Conservation (phyloP, 2,888 invertebrate genomes). For the Cryptus viduatorius region DNA sequence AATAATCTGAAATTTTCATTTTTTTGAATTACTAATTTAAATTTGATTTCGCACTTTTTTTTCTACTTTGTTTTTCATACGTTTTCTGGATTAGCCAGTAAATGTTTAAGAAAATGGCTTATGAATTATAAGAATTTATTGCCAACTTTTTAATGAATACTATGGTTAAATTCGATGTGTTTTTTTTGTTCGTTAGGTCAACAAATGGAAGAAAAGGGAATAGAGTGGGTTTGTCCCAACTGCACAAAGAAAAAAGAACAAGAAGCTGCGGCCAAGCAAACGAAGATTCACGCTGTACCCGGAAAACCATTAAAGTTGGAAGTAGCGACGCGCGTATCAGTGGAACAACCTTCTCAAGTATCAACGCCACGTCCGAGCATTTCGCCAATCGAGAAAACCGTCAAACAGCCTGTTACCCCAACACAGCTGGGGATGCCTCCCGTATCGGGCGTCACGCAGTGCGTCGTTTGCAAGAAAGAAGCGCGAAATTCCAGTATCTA, state of each 20-base stretch:
- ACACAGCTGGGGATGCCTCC: constrained; percentile 20
- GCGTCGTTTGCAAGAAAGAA: constrained; percentile 92
- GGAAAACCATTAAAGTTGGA: constrained; percentile 48
- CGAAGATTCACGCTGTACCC: constrained; percentile 31
- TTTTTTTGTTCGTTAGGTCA: constrained; percentile 85
- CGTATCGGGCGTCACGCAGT: constrained; percentile 84
- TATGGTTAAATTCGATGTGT: neutral
- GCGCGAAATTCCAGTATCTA: constrained; percentile 94
- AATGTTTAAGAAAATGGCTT: too few relatives aligned
- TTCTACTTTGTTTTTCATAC: too few relatives aligned
- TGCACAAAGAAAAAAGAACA: constrained; percentile 88
- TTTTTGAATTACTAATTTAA: too few relatives aligned
- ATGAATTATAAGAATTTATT: too few relatives aligned
- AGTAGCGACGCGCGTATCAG: constrained; percentile 15
- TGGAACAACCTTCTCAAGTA: constrained; percentile 11
- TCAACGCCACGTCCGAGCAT: constrained; percentile 16
- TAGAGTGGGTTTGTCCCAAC: constrained; percentile 96
- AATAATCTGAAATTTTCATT: too few relatives aligned
- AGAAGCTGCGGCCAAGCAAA: constrained; percentile 51
- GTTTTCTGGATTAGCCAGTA: too few relatives aligned
- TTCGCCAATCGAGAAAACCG: constrained; percentile 42
- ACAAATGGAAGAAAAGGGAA: constrained; percentile 95
- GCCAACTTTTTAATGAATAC: neutral
- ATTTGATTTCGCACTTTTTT: too few relatives aligned
- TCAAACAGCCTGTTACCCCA: constrained; percentile 18